Evolutionary conservation across 2,797 vertebrate species (phyloP).

Genomic region (Babyrousa celebensis): DNA sequence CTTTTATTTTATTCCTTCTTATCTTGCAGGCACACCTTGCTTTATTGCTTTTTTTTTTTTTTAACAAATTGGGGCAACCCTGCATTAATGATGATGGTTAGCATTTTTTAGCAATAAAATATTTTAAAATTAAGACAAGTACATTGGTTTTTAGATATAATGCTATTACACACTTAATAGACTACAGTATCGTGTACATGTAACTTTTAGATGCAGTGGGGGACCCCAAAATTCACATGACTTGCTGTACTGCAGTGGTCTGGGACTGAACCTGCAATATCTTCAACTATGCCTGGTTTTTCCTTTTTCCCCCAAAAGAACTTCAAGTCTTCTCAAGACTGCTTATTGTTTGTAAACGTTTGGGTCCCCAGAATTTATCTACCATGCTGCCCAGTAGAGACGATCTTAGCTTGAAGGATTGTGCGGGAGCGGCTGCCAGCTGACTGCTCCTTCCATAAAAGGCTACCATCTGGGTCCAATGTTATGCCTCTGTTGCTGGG

Average conservation of each 20-base stretch:
- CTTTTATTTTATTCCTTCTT: neutral
- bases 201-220: neutral
- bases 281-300: neutral
- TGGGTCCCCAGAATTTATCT: neutral
- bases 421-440: neutral
- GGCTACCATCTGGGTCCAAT: constrained; percentile 12
- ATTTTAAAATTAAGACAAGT: neutral
- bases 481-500: constrained; percentile 46
- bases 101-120: neutral
- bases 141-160: neutral
- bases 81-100: neutral
- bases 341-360: neutral
- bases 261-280: neutral
- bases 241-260: neutral
- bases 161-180: neutral
- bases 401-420: neutral
- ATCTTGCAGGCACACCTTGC: neutral
- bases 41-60: neutral
- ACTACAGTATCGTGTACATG: neutral
- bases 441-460: constrained; percentile 79
- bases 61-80: neutral
- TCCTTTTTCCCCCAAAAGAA: neutral
- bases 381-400: neutral
- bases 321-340: neutral
- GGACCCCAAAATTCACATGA: neutral